Evolutionary conservation across 2,888 invertebrate species (phyloP), one percentile per base, ranked within the genome.

Genomic region (Trissolcus japonicus): DNA sequence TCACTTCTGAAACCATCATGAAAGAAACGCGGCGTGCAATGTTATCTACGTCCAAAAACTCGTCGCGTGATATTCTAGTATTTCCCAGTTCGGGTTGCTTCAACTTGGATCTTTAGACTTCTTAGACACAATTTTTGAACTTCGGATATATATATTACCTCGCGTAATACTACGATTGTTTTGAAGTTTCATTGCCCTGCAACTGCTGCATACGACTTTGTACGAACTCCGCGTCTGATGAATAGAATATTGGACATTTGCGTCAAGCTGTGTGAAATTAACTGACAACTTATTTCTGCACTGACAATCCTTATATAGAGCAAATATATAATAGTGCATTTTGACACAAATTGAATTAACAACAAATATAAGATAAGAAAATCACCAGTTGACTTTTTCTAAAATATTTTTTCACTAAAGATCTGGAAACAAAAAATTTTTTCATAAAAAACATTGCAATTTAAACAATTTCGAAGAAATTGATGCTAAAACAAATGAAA

Each of bases 31-130:
- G 69, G 55, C 69, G 67, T 59, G 63, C 74, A 61, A 68, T 66
- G 68, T 78, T 78, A 78, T 69, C 77, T 69, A 75, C 72, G 77
- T 60, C 72, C 74, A 41, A 75, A 78, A 78, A 75, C 67, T 62
- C 67, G 65, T 76, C 66, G 71, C 76, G 72, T 67, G 72, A 63
- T 76, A 75, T 75, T 72, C 76, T 57, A 71, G 76, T 80, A 76
- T 76, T 78, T 76, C 55, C 75, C 66, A 76, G 78, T 73, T 76
- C 69, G 50, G 75, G 76, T 77, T 69, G 56, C 71, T 56, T 46
- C 41, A 71, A 76, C 71, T 76, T 73, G 55, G 69, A 78, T 78
- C 69, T 60, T 60, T 40, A 46, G 73, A 69, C 65, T 67, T 65
- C 54, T 61, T 53, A 53, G 76, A 56, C 73, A 62, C 72, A 68